phyloP scores from a whole-genome alignment of 2,113 vertebrate species.

The Tachuris rubrigastra region DNA sequence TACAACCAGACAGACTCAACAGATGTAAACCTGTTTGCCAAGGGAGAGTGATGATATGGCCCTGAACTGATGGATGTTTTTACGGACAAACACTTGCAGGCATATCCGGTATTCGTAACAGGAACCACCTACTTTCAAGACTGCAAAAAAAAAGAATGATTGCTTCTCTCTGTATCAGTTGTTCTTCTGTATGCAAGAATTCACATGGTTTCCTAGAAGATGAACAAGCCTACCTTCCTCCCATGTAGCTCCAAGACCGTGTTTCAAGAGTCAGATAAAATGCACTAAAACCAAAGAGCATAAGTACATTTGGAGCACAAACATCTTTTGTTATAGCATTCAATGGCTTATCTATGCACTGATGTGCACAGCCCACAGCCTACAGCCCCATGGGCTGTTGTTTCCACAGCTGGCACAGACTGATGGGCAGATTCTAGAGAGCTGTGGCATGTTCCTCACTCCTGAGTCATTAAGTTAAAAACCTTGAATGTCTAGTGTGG shows the following conservation, averaged over 20 bases:
- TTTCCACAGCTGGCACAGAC: neutral
- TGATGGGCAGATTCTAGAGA: neutral
- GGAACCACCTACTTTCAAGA: neutral
- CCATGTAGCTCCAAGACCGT: neutral
- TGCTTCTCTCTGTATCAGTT: neutral
- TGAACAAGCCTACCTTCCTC: neutral
- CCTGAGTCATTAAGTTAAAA: neutral
- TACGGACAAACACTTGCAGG: neutral
- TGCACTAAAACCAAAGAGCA: neutral
- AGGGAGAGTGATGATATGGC: neutral
- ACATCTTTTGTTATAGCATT: neutral
- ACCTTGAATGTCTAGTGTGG: neutral
- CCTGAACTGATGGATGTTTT: neutral
- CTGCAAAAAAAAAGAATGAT: neutral
- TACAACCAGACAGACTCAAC: neutral
- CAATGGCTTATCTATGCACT: neutral
- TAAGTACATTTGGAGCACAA: neutral
- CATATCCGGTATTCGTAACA: neutral
- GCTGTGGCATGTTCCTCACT: fast-evolving
- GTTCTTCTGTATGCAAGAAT: neutral
- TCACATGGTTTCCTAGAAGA: neutral
- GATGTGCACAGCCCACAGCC: neutral
- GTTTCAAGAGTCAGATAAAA: neutral
- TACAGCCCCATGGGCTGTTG: neutral
- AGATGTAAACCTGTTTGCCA: neutral